Base-by-base conservation (phyloP, 2,113 vertebrate species). In the Tragulus kanchil region DNA sequence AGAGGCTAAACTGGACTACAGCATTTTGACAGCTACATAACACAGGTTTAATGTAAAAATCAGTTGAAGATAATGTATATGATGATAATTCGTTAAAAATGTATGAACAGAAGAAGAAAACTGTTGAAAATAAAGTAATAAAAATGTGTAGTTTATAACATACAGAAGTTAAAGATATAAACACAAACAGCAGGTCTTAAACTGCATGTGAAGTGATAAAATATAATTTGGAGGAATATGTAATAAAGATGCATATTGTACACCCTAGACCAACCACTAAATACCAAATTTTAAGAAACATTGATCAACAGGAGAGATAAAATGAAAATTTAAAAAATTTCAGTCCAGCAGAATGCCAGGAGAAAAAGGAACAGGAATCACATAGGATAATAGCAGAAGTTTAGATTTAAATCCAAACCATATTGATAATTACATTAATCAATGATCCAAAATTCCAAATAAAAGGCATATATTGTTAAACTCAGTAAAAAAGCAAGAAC, bases 1-100 rank as follows among this genome's bases (percentile, higher is more conserved):
- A 10, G 98, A 99, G 96, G 99, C 99, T 64, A 99, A 99, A 97
- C 96, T 99, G 93, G 99, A 99, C 94, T 99, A 99, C 96, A 99
- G 99, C 83, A 54, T 78, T 93, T 78, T 56, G 48, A 78, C 54
- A n/a, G n/a, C 71, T 62, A 19, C 42, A 75, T 58, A 69, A 77
- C 79, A 94, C 81, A 36, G 73, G 50, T 50, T 61, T 95, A 88
- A 88, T 89, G 71, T 90, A 89, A 87, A 92, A 94, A 67, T 75
- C 48, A 75, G n/a, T 71, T 89, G 77, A 89, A 45, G 65, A 85
- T 75, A 82, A 75, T 71, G 45, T 81, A 85, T 56, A 56, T 84
- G 89, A 28, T 75, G 65, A 67, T 42, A 94, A 65, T 85, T 77
- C 85, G 94, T 91, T 89, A 89, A 95, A 95, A 95, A 45, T 88